Evolutionary conservation across 2,113 vertebrate species (phyloP).

Genomic region (Cynopterus brachyotis): DNA sequence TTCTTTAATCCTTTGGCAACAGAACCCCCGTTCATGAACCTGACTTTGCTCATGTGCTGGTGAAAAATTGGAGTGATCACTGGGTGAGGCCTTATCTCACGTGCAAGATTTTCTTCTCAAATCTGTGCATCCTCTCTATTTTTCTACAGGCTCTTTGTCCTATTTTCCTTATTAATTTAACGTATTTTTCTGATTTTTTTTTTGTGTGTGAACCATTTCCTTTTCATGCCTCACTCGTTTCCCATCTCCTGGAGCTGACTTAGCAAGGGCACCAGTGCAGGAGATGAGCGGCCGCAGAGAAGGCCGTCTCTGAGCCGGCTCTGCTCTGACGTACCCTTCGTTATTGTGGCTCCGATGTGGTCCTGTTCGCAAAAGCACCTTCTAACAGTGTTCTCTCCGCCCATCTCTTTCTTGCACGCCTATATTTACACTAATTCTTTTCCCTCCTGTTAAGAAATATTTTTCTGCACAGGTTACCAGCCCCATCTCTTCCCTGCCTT

Average conservation of each 20-base stretch:
- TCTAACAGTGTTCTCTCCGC: not conserved
- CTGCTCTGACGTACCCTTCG: accelerated
- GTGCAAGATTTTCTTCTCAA: not conserved
- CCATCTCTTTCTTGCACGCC: not conserved
- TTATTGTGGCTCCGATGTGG: not conserved
- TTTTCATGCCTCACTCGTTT: not conserved
- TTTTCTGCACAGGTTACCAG: not conserved
- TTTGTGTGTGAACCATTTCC: not conserved
- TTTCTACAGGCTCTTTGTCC: not conserved
- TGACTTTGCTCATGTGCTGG: not conserved
- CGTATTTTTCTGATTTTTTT: not conserved
- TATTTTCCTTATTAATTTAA: not conserved
- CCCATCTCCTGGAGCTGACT: not conserved
- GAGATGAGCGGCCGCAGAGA: not conserved
- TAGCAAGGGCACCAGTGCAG: not conserved
- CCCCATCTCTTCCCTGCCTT: not conserved
- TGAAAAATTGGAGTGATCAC: not conserved
- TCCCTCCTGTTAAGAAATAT: not conserved
- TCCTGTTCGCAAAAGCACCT: not conserved
- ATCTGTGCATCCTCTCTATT: not conserved
- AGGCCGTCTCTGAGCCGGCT: not conserved
- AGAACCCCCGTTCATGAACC: not conserved
- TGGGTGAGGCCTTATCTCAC: not conserved
- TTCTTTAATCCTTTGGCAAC: not conserved
- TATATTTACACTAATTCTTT: not conserved